Evolutionary conservation across 1,140 invertebrate species (phyloP), one percentile per base, ranked within the genome.

Genomic region (Trichomalopsis sarcophagae): DNA sequence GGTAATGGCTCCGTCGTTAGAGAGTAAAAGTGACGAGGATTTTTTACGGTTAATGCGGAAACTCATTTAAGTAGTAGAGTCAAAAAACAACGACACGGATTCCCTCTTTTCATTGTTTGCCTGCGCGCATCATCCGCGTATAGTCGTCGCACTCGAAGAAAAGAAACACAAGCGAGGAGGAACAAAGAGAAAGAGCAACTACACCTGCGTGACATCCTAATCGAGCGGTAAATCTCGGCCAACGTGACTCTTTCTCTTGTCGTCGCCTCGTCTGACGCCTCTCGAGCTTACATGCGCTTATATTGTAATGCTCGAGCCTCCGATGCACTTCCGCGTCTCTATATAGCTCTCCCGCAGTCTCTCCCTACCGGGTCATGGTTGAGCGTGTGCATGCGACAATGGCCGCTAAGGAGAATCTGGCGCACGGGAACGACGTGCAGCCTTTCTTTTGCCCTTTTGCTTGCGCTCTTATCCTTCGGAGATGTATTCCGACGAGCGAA

Each of bases 141-240:
- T 44, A 44, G 7, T 44, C 40, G 9, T 50, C 47, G 11, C 47
- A 17, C 13, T 50, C 47, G 47, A 14, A 50, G 47, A 17, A 50
- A 50, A 50, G 13, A 50, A 50, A 50, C 47, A 17, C 47, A 50
- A 17, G 3, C 47, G 47, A n/a, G 21, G 55, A 21, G 14, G 50
- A n/a, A 62, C 21, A 62, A 62, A 62, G 21, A 21, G 55, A 62
- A n/a, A 14, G 10, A 13, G 10, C n/a, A 62, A n/a, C 14, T 62
- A 50, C 62, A 84, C 82, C 75, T 84, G 75, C 62, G 55, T 69
- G 75, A 84, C 82, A 55, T 84, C 82, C 75, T 78, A 84, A 84
- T 84, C 82, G 75, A 84, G 74, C 75, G 74, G 62, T 78, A 50
- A 84, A 84, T 84, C 82, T 84, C 62, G 40, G 30, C 14, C 30